phyloP scores from a whole-genome alignment of 2,113 vertebrate species.

The Nothoprocta pentlandii region DNA sequence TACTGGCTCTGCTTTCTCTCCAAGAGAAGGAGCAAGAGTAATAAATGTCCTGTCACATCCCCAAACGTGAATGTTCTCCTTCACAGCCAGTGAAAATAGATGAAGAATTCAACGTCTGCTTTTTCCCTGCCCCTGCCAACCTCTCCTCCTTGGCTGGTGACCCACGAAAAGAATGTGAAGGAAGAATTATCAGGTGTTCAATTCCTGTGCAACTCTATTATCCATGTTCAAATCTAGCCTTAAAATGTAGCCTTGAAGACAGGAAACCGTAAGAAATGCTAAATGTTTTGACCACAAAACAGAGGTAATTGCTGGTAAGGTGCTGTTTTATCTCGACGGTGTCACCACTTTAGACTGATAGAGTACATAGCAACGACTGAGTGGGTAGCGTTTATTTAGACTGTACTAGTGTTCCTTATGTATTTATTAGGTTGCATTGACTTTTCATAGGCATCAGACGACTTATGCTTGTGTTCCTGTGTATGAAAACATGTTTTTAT shows the following conservation, averaged over 20 bases:
- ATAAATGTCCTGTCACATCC: conserved; percentile 17
- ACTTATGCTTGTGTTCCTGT: neutral
- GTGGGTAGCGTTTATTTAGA: neutral
- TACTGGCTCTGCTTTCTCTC: neutral
- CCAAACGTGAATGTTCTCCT: neutral
- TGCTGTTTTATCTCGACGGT: neutral
- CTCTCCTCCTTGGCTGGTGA: neutral
- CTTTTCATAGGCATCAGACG: neutral
- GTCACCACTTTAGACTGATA: neutral
- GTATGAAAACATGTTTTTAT: neutral
- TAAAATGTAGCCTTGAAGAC: neutral
- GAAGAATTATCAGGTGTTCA: neutral
- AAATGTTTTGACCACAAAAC: neutral
- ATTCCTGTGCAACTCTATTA: neutral
- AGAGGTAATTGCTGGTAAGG: neutral
- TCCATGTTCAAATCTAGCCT: neutral
- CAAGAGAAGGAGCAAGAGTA: neutral
- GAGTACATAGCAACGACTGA: neutral
- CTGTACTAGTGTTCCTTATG: neutral
- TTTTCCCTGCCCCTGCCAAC: conserved; percentile 1
- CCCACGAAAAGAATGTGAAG: neutral
- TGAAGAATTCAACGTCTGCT: neutral
- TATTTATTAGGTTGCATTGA: neutral
- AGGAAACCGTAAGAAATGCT: neutral
- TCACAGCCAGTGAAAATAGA: neutral